These are phyloP conservation scores for Sylvicapra grimmia DNA, from an alignment of 2,113 vertebrate genomes.

Conservation along the genomic window DNA sequence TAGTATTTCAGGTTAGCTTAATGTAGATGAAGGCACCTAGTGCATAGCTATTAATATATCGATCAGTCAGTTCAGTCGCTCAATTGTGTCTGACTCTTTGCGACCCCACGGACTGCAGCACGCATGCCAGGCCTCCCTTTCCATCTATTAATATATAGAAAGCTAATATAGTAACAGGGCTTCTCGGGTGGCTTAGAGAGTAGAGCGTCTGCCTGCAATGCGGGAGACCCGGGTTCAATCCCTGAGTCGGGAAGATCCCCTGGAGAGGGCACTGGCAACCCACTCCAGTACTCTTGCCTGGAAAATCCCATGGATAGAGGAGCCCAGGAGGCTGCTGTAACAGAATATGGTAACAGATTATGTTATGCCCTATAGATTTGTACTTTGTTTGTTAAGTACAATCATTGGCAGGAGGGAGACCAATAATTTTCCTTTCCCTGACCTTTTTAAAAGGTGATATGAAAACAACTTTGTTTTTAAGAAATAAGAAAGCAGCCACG, in stretches of 20 bases:
- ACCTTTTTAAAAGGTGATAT: neutral
- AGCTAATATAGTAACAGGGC: neutral
- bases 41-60: neutral
- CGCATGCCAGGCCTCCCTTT: neutral
- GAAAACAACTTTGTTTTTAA: neutral
- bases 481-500: neutral
- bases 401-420: neutral
- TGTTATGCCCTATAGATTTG: neutral
- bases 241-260: neutral
- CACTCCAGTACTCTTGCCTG: neutral
- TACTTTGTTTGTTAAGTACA: neutral
- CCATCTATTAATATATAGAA: neutral
- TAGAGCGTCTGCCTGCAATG: rapidly evolving
- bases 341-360: neutral
- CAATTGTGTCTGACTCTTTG: neutral
- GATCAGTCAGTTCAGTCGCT: neutral
- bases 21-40: neutral
- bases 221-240: neutral
- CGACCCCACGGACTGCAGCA: neutral
- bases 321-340: neutral
- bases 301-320: neutral
- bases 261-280: neutral
- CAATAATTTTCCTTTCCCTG: neutral
- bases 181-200: neutral
- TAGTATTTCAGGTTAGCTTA: neutral